These are phyloP conservation scores for Lepeophtheirus nordmannii DNA, from an alignment of 2,888 invertebrate genomes.

Conservation along the genomic window DNA sequence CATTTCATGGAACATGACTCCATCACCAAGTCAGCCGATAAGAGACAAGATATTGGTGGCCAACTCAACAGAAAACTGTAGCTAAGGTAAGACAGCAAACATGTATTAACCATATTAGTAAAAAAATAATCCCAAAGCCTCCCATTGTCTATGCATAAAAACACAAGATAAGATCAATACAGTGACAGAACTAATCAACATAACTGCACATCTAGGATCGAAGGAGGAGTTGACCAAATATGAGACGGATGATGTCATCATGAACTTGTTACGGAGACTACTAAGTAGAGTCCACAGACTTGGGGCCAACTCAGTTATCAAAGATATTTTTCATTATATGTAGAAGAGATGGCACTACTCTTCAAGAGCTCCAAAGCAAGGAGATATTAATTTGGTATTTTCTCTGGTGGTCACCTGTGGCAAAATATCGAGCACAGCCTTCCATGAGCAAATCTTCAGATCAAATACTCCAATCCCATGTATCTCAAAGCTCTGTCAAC, in stretches of 20 bases:
- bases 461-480: too few species aligned
- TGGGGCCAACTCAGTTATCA: background rate
- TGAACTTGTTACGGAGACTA: background rate
- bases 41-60: too few species aligned
- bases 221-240: background rate
- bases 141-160: background rate
- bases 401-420: background rate
- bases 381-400: background rate
- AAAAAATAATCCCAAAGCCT: background rate
- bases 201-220: background rate
- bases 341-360: background rate
- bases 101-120: too few species aligned
- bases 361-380: background rate
- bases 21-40: too few species aligned
- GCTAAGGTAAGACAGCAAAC: too few species aligned
- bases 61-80: too few species aligned
- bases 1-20: too few species aligned
- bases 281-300: background rate
- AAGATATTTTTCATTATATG: too few species aligned
- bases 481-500: background rate
- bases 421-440: background rate
- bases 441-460: background rate
- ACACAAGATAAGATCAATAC: background rate
- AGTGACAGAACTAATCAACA: background rate
- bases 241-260: background rate